These are phyloP conservation scores for Anser cygnoides DNA, from an alignment of 2,113 vertebrate genomes.

Conservation along the genomic window DNA sequence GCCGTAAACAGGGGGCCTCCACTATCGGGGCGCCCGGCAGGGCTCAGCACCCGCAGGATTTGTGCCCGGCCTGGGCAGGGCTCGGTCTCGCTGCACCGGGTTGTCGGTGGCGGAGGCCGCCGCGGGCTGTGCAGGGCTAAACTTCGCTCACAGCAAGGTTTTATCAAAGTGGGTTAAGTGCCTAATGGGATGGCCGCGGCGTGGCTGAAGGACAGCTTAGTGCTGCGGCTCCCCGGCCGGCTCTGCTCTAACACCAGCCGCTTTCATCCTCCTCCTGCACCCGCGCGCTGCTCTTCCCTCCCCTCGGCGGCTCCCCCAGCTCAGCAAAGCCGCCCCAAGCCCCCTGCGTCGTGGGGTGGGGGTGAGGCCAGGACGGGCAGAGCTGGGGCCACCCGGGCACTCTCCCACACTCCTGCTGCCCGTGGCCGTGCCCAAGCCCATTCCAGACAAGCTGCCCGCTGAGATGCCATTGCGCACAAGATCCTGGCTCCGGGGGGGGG, in stretches of 20 bases:
- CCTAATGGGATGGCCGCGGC: neutral
- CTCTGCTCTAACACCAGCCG: neutral
- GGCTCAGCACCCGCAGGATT: neutral
- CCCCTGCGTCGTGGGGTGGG: neutral
- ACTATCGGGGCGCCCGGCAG: neutral
- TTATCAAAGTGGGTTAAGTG: conserved; percentile 1
- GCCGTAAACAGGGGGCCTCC: neutral
- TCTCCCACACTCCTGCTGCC: neutral
- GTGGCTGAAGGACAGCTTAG: neutral
- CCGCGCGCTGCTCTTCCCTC: neutral
- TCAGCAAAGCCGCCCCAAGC: conserved; percentile 13
- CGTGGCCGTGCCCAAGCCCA: no score
- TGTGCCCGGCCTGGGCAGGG: neutral
- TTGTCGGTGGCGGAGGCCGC: neutral
- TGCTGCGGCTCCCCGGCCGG: neutral
- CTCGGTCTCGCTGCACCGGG: rapidly evolving
- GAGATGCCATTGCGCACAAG: neutral
- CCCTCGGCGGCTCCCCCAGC: neutral
- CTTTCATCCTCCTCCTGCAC: neutral
- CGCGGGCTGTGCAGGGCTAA: neutral
- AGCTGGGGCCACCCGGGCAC: neutral
- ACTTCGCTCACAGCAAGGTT: neutral
- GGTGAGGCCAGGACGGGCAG: neutral
- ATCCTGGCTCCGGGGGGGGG: neutral
- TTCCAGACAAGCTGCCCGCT: neutral